Evolutionary conservation across 2,797 vertebrate species (phyloP).

Genomic region (Gallinago solitaria): DNA sequence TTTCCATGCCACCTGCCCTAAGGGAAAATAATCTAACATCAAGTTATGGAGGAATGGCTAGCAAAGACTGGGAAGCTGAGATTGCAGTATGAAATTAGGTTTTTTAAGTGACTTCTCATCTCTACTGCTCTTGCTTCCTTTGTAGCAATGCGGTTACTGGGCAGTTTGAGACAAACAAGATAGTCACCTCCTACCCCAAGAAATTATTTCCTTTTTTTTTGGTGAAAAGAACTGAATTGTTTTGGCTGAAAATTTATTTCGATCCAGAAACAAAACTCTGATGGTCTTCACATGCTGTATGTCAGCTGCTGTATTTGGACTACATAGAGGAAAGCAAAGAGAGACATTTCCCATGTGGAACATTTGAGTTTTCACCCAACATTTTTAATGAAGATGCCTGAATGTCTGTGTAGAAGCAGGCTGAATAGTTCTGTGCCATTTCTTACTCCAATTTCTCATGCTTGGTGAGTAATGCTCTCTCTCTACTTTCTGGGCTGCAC

Average conservation of each 20-base stretch:
- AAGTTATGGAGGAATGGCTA: neutral
- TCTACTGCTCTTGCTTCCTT: neutral
- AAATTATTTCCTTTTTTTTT: neutral
- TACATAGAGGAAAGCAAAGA: neutral
- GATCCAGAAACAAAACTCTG: neutral
- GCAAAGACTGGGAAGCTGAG: neutral
- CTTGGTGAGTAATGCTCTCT: neutral
- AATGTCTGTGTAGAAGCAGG: neutral
- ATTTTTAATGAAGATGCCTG: neutral
- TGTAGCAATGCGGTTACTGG: neutral
- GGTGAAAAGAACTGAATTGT: neutral
- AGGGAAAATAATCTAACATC: neutral
- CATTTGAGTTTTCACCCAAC: neutral
- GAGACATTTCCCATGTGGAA: neutral
- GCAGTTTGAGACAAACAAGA: neutral
- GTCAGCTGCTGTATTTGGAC: neutral
- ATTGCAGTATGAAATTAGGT: neutral
- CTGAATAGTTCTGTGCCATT: neutral
- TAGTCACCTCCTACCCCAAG: fast-evolving
- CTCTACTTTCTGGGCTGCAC: neutral
- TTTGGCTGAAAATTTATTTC: neutral
- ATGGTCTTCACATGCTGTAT: neutral
- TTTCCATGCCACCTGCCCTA: neutral
- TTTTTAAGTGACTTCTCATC: neutral
- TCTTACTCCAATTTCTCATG: neutral